Percentiles rank a stretch among this genome's conserved stretches.
These are phyloP conservation scores for Empidonax alnorum DNA, from an alignment of 2,113 vertebrate species.

Conservation along the genomic window DNA sequence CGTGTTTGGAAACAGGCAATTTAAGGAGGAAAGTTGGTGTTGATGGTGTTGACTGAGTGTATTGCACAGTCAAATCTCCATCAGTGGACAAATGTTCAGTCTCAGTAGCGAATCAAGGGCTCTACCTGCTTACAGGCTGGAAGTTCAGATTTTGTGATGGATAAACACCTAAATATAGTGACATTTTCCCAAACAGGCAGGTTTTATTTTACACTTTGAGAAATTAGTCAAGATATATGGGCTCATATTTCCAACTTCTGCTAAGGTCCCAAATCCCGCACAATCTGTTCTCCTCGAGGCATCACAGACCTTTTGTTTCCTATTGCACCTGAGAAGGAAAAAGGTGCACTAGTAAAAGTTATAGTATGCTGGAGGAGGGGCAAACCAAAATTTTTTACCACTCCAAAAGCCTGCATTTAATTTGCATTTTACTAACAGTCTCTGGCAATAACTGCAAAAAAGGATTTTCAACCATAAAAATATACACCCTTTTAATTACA, in stretches of 20 bases:
- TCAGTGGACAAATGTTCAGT: not conserved
- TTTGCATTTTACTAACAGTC: not conserved
- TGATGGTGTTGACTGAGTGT: not conserved
- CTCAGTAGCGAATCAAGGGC: not conserved
- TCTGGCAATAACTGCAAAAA: not conserved
- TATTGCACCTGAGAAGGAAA: not conserved
- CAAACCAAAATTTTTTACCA: not conserved
- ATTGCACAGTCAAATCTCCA: not conserved
- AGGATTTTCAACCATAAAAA: not conserved
- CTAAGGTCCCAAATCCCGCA: not conserved
- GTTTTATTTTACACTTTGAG: not conserved
- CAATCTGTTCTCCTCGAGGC: not conserved
- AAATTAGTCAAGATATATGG: not conserved
- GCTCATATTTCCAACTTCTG: not conserved
- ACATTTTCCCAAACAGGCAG: not conserved
- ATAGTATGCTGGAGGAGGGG: not conserved
- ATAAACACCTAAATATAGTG: not conserved
- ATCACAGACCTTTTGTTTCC: not conserved
- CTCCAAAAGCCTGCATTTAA: not conserved
- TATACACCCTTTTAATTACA: not conserved
- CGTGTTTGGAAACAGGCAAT: not conserved
- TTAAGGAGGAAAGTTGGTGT: accelerated
- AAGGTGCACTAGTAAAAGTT: not conserved
- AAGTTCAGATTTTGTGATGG: not conserved
- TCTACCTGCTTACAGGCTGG: not conserved